Evolutionary conservation across 2,888 invertebrate species (phyloP).

Genomic region (Chelonus formosanus): DNA sequence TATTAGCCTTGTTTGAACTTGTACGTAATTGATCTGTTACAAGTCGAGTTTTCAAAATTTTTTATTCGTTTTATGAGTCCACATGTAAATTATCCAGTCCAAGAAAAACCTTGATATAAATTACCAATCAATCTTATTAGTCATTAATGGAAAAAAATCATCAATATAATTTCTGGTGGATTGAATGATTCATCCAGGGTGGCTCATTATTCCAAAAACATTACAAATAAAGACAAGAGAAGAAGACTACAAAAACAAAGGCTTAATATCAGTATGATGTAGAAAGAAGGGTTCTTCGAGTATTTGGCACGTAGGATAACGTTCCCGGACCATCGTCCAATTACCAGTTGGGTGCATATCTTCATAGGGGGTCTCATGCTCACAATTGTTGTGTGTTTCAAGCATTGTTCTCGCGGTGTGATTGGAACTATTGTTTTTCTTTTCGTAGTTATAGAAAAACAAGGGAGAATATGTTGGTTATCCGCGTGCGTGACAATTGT

Average conservation of each 20-base stretch:
- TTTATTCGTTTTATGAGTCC: no score
- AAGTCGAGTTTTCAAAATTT: no score
- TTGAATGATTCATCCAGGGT: no score
- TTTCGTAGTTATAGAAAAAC: slow-evolving; percentile 56
- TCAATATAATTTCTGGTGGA: no score
- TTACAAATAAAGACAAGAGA: neutral
- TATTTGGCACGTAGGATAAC: slow-evolving; percentile 62
- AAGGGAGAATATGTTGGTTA: slow-evolving; percentile 17
- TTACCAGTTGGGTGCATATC: slow-evolving; percentile 62
- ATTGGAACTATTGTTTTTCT: slow-evolving; percentile 62
- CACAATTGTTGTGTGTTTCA: slow-evolving; percentile 63
- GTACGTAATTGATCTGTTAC: no score
- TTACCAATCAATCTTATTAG: no score
- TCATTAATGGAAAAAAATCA: no score
- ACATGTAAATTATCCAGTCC: no score
- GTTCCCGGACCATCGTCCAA: slow-evolving; percentile 57
- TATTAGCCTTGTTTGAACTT: no score
- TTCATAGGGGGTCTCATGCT: slow-evolving; percentile 63
- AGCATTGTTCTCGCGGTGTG: slow-evolving; percentile 58
- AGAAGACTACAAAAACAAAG: slow-evolving; percentile 37
- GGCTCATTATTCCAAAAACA: no score
- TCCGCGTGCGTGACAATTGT: slow-evolving; percentile 30
- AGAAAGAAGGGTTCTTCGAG: slow-evolving; percentile 52
- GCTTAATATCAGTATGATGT: slow-evolving; percentile 55
- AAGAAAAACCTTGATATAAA: no score